Conservation (phyloP, 2,113 vertebrate genomes). For the Coturnix japonica region DNA sequence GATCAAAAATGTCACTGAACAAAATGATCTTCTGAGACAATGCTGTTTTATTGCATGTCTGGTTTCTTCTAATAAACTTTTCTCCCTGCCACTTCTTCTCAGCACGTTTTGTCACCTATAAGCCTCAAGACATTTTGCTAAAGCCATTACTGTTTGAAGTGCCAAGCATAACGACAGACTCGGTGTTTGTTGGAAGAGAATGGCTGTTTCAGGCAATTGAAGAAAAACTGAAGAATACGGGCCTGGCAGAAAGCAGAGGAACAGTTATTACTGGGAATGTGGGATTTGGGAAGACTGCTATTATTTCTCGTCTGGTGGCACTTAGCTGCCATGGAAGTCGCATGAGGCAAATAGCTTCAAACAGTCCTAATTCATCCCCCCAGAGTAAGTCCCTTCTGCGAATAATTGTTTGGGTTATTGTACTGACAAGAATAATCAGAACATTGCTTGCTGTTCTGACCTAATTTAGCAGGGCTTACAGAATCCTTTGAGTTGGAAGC, state of each 20-base stretch:
- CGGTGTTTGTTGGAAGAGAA: conserved; percentile 94
- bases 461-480: neutral
- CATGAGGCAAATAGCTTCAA: conserved; percentile 98
- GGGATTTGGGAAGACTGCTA: conserved; percentile 95
- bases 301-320: conserved; percentile 94
- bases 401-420: neutral
- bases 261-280: conserved; percentile 90
- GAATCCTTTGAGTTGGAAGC: neutral
- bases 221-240: conserved; percentile 80
- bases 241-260: conserved; percentile 83
- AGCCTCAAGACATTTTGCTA: conserved; percentile 95
- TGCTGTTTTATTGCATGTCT: neutral
- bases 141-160: conserved; percentile 97
- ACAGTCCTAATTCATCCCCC: conserved; percentile 85
- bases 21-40: neutral
- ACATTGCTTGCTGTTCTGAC: neutral
- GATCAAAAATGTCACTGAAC: neutral
- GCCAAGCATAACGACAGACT: conserved; percentile 97
- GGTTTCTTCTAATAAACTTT: conserved; percentile 17
- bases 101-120: conserved; percentile 94
- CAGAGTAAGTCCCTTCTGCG: conserved; percentile 81
- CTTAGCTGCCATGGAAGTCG: conserved; percentile 97
- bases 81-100: conserved; percentile 9
- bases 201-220: conserved; percentile 94
- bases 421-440: neutral